Evolutionary conservation across 2,113 vertebrate genomes (phyloP), one percentile per base, ranked within the genome.

Genomic region (Xiphorhynchus elegans): DNA sequence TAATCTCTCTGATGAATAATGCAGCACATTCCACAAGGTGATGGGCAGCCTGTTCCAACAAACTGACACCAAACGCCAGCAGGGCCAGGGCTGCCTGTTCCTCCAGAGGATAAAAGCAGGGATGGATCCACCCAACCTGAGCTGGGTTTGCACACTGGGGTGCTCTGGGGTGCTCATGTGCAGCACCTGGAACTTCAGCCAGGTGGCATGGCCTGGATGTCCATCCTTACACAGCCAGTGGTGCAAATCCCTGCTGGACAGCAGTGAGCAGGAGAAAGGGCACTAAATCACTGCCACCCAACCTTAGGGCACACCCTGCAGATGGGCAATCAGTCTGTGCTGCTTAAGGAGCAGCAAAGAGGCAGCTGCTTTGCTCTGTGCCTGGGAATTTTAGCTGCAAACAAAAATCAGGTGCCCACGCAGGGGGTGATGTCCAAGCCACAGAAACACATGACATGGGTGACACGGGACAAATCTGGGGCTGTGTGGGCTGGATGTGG

Each of bases 1-100:
- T 70, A 44, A 69, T 76, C 49, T 79, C 62, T 52, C 73, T 85
- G 63, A 88, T 94, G 78, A 95, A 97, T 96, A 92, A 95, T 85
- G 82, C 94, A 93, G 72, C 3, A 35, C 35, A 3, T 40, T 31
- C 72, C 31, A 7, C 4, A 33, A 53, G 20, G n/a, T 2, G 11
- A 56, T 2, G 62, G 86, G 87, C 56, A 46, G 11, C 0, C 20
- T 10, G 62, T n/a, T 83, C 93, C 79, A 47, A 23, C 52, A 42
- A 40, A 39, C 28, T 17, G 87, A 37, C n/a, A 52, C 6, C 2
- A 0, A 40, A 17, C 18, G 24, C 40, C 66, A 6, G 64, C 8
- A 0, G 68, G 2, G 1, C 84, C 62, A 19, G 50, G 52, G 25
- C 63, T 60, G 35, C 37, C 68, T 56, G 21, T 5, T 31, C 87